These are phyloP conservation scores for Dryocosmus kuriphilus DNA, from an alignment of 2,888 invertebrate species.

Conservation along the genomic window DNA sequence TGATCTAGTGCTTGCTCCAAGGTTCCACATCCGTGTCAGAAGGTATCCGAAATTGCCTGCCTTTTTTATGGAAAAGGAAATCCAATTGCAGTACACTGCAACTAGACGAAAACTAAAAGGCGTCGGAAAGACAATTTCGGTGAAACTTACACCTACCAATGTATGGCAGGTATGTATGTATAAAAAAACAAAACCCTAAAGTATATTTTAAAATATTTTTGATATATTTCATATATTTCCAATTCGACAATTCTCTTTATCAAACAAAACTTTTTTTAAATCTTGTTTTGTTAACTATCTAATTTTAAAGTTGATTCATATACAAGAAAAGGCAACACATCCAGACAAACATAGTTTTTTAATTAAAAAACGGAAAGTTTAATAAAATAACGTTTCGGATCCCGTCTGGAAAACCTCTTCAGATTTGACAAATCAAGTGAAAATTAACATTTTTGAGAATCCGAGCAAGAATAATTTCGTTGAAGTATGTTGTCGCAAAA, in stretches of 20 bases:
- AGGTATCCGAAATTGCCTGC: neutral
- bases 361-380: too few relatives aligned
- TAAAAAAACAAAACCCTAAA: neutral
- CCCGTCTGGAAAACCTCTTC: too few relatives aligned
- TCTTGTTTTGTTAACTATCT: neutral
- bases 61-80: neutral
- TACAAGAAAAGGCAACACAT: too few relatives aligned
- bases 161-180: neutral
- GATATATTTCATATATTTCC: conserved; percentile 2
- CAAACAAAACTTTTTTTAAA: neutral
- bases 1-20: neutral
- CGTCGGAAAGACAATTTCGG: neutral
- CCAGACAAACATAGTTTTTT: too few relatives aligned
- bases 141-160: neutral
- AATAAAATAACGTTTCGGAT: too few relatives aligned
- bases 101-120: conserved; percentile 1
- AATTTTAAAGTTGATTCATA: neutral
- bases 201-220: neutral
- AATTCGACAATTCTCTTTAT: neutral
- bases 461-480: too few relatives aligned
- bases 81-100: neutral
- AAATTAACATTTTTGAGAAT: too few relatives aligned
- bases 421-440: too few relatives aligned
- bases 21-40: neutral
- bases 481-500: too few relatives aligned